Percentiles rank a stretch among this genome's conserved stretches.
Evolutionary conservation across 2,113 vertebrate genomes (phyloP).

Genomic region (Rutilus rutilus): DNA sequence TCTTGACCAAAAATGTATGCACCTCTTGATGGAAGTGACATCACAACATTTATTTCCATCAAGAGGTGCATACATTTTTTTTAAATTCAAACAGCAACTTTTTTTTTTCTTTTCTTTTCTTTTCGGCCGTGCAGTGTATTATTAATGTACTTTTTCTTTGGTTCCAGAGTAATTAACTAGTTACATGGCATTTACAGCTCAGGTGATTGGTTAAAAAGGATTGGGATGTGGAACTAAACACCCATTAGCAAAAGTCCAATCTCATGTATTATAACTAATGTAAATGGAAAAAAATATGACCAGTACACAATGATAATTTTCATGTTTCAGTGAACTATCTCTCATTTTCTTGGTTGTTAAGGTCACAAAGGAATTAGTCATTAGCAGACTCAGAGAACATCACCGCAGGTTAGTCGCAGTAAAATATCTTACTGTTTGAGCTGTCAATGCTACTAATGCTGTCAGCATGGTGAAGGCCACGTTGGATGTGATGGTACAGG

Average conservation of each 20-base stretch:
- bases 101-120: too few species aligned
- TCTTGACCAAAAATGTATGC: too few species aligned
- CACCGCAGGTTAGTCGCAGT: not conserved
- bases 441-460: slow-evolving; percentile 90
- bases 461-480: slow-evolving; percentile 80
- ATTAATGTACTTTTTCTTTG: too few species aligned
- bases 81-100: too few species aligned
- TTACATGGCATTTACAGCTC: too few species aligned
- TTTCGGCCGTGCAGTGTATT: too few species aligned
- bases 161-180: too few species aligned
- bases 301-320: not conserved
- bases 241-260: not conserved
- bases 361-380: not conserved
- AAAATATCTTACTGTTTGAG: slow-evolving; percentile 75
- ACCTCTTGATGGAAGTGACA: too few species aligned
- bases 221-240: not conserved
- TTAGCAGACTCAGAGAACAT: not conserved
- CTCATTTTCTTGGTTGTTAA: not conserved
- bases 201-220: not conserved
- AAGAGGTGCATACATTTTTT: too few species aligned
- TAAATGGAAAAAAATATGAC: not conserved
- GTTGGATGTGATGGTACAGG: slow-evolving; percentile 87
- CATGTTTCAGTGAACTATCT: not conserved
- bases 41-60: too few species aligned
- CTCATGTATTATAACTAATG: not conserved